These are phyloP conservation scores for Tiaroga cobitis DNA, from an alignment of 2,797 vertebrate species.

Conservation along the genomic window DNA sequence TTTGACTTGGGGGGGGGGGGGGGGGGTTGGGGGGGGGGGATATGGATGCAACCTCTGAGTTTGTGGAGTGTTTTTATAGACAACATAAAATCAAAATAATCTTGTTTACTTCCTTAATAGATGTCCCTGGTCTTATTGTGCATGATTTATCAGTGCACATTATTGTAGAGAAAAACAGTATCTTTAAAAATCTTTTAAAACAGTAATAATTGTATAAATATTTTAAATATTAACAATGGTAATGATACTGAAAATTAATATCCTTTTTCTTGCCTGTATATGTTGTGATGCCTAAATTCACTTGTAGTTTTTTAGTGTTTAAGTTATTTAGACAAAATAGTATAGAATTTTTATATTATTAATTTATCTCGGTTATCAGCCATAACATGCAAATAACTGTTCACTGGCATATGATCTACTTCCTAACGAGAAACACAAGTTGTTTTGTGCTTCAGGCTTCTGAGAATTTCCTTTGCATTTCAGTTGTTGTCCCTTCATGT, in stretches of 20 bases:
- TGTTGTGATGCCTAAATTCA: not conserved
- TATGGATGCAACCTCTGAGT: slow-evolving; percentile 6
- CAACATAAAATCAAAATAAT: slow-evolving; percentile 6
- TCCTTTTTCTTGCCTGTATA: not conserved
- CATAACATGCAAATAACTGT: not conserved
- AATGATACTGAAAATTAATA: not conserved
- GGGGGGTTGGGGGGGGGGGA: no score
- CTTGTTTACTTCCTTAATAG: not conserved
- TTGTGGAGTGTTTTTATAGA: not conserved
- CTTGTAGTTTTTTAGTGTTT: not conserved
- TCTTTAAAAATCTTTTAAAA: not conserved
- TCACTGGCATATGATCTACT: not conserved
- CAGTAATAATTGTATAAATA: not conserved
- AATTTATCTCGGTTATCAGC: not conserved
- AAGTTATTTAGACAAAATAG: not conserved
- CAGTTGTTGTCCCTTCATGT: not conserved
- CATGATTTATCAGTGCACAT: not conserved
- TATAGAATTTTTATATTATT: not conserved
- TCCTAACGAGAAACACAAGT: slow-evolving; percentile 12
- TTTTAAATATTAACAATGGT: not conserved
- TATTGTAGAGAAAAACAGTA: not conserved
- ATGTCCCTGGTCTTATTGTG: not conserved
- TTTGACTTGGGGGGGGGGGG: no score
- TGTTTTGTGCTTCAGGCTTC: not conserved
- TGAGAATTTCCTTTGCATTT: not conserved